Evolutionary conservation across 2,888 invertebrate genomes (phyloP).

Genomic region (Brachyopa scutellaris): DNA sequence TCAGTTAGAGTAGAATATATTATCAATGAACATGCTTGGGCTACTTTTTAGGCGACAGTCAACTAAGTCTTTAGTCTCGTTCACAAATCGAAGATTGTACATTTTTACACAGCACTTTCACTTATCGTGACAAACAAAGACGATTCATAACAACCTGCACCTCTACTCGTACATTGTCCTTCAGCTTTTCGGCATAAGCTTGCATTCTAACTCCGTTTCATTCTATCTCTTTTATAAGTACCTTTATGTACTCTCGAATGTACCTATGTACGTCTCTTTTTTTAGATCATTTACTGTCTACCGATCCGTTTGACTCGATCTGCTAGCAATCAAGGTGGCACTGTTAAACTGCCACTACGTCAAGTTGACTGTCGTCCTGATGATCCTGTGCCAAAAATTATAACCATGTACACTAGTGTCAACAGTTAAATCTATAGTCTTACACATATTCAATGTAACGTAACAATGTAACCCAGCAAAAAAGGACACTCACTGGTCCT

Average conservation of each 20-base stretch:
- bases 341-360: conserved; percentile 45
- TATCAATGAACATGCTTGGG: too few relatives aligned
- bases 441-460: background rate
- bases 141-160: too few relatives aligned
- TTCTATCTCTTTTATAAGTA: too few relatives aligned
- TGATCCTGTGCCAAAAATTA: conserved; percentile 25
- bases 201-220: conserved; percentile 6
- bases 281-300: conserved; percentile 62
- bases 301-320: conserved; percentile 58
- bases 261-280: too few relatives aligned
- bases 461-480: too few relatives aligned
- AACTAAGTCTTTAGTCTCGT: too few relatives aligned
- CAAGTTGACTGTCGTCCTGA: conserved; percentile 33
- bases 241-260: too few relatives aligned
- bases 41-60: background rate
- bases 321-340: conserved; percentile 36
- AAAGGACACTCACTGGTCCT: conserved; percentile 38
- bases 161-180: background rate
- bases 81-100: too few relatives aligned
- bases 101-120: background rate
- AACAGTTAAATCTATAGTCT: conserved; percentile 17
- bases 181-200: background rate
- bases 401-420: conserved; percentile 48
- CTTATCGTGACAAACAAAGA: background rate
- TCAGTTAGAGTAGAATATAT: too few relatives aligned